Base-by-base conservation (phyloP, 2,888 invertebrate genomes). In the Caradrina clavipalpis region DNA sequence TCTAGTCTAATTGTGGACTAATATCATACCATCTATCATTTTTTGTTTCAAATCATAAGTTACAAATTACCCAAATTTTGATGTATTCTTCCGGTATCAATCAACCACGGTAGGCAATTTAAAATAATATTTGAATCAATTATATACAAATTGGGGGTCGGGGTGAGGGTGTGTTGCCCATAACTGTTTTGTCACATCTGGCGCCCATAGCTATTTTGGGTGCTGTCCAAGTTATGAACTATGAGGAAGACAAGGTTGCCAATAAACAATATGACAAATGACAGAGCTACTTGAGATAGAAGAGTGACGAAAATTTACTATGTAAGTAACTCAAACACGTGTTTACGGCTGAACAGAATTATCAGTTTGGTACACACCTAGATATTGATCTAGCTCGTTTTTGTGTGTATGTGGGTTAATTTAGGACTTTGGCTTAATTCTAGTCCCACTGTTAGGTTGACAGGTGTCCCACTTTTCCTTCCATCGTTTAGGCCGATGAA, bases 111-210 rank as follows among this genome's bases (percentile, higher is more conserved):
- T 80, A 10, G 72, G 71, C 69, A 87, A 89, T 89, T 84, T 86
- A 84, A 84, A 88, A 87, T 84, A 85, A 85, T 86, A 88, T 90
- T 84, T 86, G 84, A 89, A 89, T 90, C 90, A 91, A 92, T 91
- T 91, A 89, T 83, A 88, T 89, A 88, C 86, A 86, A 89, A 90
- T 90, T 90, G 80, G 79, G 85, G 86, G 81, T 82, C 51, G 81
- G 39, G 26, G 53, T 62, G 55, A 73, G 77, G 84, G 82, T 79
- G 77, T 71, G 42, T 51, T 56, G 57, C 42, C 63, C 60, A 73
- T 75, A 74, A 75, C 82, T 80, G 76, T 80, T 84, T 69, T 76
- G 78, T 73, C 63, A 83, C 83, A 83, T 83, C 82, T 83, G 83
- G 80, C 67, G 64, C 26, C 26, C 26, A 26, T 26, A 26, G 26